These are phyloP conservation scores for Himalopsyche anomala DNA, from an alignment of 2,888 invertebrate species.

Conservation along the genomic window DNA sequence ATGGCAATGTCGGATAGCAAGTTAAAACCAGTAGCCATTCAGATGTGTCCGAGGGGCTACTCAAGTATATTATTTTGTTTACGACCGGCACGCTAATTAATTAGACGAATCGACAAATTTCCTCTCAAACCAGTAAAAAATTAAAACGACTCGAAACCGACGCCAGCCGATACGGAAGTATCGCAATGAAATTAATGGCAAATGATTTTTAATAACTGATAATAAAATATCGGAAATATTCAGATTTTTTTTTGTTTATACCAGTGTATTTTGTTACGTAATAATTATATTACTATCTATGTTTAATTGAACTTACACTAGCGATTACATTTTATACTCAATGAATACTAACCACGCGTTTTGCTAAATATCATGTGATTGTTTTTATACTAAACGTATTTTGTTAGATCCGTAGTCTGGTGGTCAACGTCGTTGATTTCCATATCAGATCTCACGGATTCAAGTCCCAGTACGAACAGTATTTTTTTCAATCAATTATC, in stretches of 20 bases:
- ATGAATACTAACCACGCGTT: too few relatives aligned
- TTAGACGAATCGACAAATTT: slow-evolving; percentile 50
- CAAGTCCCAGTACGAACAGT: too few relatives aligned
- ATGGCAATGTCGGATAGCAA: slow-evolving; percentile 44
- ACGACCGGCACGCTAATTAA: slow-evolving; percentile 60
- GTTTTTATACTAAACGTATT: too few relatives aligned
- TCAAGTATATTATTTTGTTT: slow-evolving; percentile 59
- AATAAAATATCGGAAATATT: slow-evolving; percentile 8
- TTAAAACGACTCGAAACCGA: background rate
- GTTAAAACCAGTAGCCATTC: slow-evolving; percentile 62
- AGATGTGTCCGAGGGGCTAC: slow-evolving; percentile 58
- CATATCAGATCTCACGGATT: too few relatives aligned
- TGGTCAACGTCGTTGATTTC: too few relatives aligned
- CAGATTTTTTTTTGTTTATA: background rate
- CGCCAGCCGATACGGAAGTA: slow-evolving; percentile 5
- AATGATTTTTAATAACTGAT: slow-evolving; percentile 3
- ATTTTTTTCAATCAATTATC: too few relatives aligned
- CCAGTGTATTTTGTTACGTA: background rate
- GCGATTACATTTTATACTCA: too few relatives aligned
- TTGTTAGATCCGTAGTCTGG: too few relatives aligned
- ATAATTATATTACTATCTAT: too few relatives aligned
- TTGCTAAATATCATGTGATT: too few relatives aligned
- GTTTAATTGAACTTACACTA: too few relatives aligned
- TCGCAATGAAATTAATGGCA: background rate
- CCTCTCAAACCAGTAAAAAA: slow-evolving; percentile 39